Evolutionary conservation across 2,888 invertebrate genomes (phyloP).

Genomic region (Ellobium chinense): DNA sequence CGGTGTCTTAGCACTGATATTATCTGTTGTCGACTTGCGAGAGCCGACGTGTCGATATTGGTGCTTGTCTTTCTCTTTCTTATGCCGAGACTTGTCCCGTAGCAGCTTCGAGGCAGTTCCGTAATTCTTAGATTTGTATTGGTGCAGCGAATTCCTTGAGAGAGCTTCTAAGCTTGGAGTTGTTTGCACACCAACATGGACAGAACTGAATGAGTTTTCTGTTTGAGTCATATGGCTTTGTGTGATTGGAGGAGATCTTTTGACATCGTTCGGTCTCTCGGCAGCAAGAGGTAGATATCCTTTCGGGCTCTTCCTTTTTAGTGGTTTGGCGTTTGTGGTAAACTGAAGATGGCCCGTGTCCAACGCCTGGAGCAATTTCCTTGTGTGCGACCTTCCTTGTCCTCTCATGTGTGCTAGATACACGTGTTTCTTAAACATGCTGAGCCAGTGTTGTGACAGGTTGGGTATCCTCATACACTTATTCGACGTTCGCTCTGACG

Average conservation of each 20-base stretch:
- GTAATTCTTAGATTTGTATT: not conserved
- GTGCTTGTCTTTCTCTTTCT: not conserved
- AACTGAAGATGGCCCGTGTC: too few relatives aligned
- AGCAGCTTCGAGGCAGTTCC: not conserved
- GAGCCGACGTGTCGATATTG: not conserved
- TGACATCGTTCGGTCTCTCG: not conserved
- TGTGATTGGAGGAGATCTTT: not conserved
- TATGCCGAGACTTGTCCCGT: conserved; percentile 1
- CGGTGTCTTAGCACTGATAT: too few relatives aligned
- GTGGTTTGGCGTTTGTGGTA: too few relatives aligned
- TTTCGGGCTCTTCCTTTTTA: too few relatives aligned
- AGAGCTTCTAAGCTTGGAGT: not conserved
- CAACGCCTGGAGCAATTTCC: too few relatives aligned
- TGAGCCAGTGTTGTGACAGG: not conserved
- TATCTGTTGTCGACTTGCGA: too few relatives aligned
- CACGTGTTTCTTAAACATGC: not conserved
- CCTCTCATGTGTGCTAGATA: not conserved
- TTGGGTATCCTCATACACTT: not conserved
- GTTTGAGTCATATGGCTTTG: conserved; percentile 32
- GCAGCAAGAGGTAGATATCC: not conserved
- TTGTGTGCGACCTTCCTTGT: too few relatives aligned
- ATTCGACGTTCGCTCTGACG: not conserved
- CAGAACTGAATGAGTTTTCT: not conserved
- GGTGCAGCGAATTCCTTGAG: not conserved
- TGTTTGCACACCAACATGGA: conserved; percentile 30